These are phyloP conservation scores for Zoanthus solanderi DNA, from an alignment of 92 coral and sea anemone genomes.

Conservation along the genomic window DNA sequence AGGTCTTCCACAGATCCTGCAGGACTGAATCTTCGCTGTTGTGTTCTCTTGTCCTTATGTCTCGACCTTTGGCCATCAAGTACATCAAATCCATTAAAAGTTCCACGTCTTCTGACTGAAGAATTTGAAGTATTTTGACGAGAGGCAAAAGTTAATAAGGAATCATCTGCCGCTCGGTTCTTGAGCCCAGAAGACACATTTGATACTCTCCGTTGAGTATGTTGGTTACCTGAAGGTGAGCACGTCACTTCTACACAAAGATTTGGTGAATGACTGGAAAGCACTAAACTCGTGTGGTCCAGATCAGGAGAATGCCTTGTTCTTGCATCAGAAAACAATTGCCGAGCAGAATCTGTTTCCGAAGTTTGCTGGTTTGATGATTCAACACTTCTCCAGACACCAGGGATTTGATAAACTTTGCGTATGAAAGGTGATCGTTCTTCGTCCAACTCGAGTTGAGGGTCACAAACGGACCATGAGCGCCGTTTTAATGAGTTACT, in stretches of 20 bases:
- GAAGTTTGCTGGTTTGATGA: background rate
- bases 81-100: background rate
- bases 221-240: background rate
- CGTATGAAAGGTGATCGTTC: slow-evolving; percentile 39
- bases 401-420: slow-evolving; percentile 30
- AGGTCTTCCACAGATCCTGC: slow-evolving; percentile 18
- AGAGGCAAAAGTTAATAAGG: background rate
- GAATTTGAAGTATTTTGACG: background rate
- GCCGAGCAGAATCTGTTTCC: background rate
- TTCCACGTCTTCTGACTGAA: background rate
- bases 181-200: background rate
- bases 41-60: background rate
- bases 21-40: slow-evolving; percentile 23
- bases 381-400: background rate
- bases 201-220: slow-evolving; percentile 11
- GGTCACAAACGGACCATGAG: slow-evolving; percentile 43
- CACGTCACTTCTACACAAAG: slow-evolving; percentile 5
- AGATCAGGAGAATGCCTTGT: background rate
- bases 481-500: slow-evolving; percentile 18
- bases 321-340: background rate
- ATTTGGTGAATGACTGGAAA: background rate
- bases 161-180: background rate
- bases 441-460: slow-evolving; percentile 17
- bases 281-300: background rate
- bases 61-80: background rate